Evolutionary conservation across 1,140 invertebrate species (phyloP).

Genomic region (Rhysida immarginata): DNA sequence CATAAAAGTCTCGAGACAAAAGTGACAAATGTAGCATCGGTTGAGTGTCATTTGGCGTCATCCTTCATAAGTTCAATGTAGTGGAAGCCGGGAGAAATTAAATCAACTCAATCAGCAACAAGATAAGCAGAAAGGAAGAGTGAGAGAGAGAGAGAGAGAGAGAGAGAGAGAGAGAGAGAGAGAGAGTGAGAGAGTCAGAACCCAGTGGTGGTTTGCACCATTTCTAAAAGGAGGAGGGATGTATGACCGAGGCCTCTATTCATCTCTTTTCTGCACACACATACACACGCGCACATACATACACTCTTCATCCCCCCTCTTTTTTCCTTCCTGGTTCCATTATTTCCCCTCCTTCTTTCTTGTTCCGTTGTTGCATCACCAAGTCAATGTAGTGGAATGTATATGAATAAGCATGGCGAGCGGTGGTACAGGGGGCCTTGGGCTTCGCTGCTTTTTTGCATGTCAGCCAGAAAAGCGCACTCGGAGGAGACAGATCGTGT

Average conservation of each 20-base stretch:
- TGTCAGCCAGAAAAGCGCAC: no score
- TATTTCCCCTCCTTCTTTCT: background rate
- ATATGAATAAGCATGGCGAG: no score
- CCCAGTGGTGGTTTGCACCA: background rate
- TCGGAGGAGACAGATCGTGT: no score
- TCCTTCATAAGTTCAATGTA: slow-evolving; percentile 3
- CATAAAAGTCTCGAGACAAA: background rate
- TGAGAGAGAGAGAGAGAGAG: background rate
- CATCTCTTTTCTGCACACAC: no score
- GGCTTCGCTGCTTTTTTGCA: no score
- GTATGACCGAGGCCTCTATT: no score
- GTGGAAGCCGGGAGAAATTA: background rate
- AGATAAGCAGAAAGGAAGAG: background rate
- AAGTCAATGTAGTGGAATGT: background rate
- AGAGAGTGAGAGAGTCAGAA: background rate
- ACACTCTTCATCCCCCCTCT: no score
- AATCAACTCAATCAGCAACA: slow-evolving; percentile 2
- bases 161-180: background rate
- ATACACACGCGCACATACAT: no score
- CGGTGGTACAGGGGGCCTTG: no score
- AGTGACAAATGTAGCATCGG: slow-evolving; percentile 1
- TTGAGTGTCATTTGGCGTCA: background rate
- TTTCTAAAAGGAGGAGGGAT: no score
- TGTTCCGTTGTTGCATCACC: background rate
- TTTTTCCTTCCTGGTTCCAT: no score